Evolutionary conservation across 2,113 vertebrate genomes (phyloP), one percentile per base, ranked within the genome.

Genomic region (Poicephalus gulielmi): DNA sequence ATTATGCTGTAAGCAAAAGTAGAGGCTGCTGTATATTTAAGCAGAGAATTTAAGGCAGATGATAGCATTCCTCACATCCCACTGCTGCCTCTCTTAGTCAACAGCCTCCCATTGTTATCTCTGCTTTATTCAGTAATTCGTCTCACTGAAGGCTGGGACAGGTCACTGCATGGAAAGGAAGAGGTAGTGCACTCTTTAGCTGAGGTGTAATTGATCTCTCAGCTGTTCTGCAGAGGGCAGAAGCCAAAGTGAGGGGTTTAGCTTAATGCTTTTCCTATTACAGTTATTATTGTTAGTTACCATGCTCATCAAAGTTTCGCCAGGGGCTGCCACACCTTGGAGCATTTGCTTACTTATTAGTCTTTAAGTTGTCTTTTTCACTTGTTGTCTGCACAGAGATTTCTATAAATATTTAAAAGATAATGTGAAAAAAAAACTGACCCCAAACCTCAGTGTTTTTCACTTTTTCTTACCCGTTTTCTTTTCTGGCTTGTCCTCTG

Each of bases 401-500:
- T 96, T 84, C 86, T 91, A 89, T 89, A 88, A 96, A 96, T 97
- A 95, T 90, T 95, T 91, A 76, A 95, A 96, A 90, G 95, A 91
- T 92, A 88, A 93, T 64, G 70, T 55, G 77, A 28, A 46, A 37
- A 75, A 50, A 79, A n/a, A 41, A 4, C 31, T 19, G 20, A 10
- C 23, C 13, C 11, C 60, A 39, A 17, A 63, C 60, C 33, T 59
- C 23, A 60, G 27, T 5, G 1, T 57, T 95, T 97, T 92, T 89
- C 81, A 43, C 88, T 96, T 94, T 91, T 88, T 71, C 79, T 90
- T 86, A 88, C 85, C 55, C 71, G 30, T 91, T 92, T 84, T 86
- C 88, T 89, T 90, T 39, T 28, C 92, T 91, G 75, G 30, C 83
- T 95, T 92, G 10, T 94, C 86, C 81, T 95, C 83, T 84, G 90